A percentile compares a stretch with the other conserved stretches of the same genome.
Conservation (phyloP, 2,888 invertebrate species). For the Clusia tigrina region DNA sequence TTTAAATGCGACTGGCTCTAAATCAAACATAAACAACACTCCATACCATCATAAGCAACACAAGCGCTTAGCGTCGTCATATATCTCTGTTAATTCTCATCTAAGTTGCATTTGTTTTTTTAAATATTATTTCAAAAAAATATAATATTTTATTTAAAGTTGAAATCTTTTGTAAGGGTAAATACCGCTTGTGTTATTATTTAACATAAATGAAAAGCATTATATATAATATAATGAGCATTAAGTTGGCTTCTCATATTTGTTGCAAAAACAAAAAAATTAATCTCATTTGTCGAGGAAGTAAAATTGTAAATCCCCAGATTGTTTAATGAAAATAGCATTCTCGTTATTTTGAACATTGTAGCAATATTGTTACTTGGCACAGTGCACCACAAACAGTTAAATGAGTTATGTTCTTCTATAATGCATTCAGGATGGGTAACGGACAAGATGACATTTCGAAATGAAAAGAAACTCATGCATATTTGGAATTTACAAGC, state of each 20-base stretch:
- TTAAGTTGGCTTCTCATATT: slow-evolving; percentile 7
- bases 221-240: neutral
- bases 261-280: too few species aligned
- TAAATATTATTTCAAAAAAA: neutral
- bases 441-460: slow-evolving; percentile 7
- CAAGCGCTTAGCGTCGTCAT: neutral
- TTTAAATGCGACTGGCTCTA: slow-evolving; percentile 4
- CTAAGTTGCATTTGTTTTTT: slow-evolving; percentile 22
- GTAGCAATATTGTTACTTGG: neutral
- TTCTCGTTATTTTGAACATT: too few species aligned
- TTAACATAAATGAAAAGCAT: neutral
- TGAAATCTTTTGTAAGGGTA: neutral
- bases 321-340: neutral
- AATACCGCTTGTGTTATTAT: neutral
- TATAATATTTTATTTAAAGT: neutral
- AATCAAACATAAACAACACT: slow-evolving; percentile 2
- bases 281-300: too few species aligned
- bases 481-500: slow-evolving; percentile 10
- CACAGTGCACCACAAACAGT: neutral
- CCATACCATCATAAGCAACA: slow-evolving; percentile 7
- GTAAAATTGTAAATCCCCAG: too few species aligned
- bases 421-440: slow-evolving; percentile 9
- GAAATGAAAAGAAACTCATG: slow-evolving; percentile 9
- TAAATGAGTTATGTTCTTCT: neutral
- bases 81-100: neutral